These are phyloP conservation scores for Leptocoma aspasia DNA, from an alignment of 2,113 vertebrate genomes.

Conservation along the genomic window DNA sequence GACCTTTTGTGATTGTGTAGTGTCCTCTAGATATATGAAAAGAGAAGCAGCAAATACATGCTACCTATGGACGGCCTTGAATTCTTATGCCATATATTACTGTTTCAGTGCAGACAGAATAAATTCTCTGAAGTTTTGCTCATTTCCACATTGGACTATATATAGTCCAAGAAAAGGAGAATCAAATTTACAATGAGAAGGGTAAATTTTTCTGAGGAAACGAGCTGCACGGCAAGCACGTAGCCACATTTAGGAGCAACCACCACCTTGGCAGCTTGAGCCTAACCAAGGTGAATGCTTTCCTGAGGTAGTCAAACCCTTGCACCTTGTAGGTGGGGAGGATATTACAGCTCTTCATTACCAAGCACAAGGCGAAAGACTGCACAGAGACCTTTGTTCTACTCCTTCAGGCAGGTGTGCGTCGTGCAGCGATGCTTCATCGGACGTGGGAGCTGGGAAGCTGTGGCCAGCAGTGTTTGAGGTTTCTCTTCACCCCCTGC, in stretches of 20 bases:
- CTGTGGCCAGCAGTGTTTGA: neutral
- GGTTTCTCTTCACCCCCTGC: neutral
- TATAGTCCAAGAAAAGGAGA: neutral
- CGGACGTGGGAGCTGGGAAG: neutral
- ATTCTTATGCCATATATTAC: neutral
- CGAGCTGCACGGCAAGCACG: slow-evolving; percentile 6
- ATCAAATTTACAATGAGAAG: neutral
- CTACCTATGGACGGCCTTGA: rapidly evolving
- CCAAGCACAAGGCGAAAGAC: neutral
- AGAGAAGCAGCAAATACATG: neutral
- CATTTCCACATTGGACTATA: neutral
- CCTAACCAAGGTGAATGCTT: neutral
- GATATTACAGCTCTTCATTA: neutral
- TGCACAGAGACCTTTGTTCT: neutral
- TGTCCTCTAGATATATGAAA: neutral
- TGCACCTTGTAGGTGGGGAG: neutral
- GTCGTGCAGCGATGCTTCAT: neutral
- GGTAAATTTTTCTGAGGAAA: neutral
- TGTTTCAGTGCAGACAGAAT: neutral
- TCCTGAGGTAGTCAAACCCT: neutral
- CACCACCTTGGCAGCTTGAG: neutral
- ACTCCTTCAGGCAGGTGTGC: neutral
- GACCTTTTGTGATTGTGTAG: neutral
- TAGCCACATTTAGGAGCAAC: neutral
- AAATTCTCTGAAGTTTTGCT: neutral